Percentiles rank a stretch among this genome's conserved stretches.
phyloP scores from a whole-genome alignment of 2,113 vertebrate species.

The Pelusios castaneus region DNA sequence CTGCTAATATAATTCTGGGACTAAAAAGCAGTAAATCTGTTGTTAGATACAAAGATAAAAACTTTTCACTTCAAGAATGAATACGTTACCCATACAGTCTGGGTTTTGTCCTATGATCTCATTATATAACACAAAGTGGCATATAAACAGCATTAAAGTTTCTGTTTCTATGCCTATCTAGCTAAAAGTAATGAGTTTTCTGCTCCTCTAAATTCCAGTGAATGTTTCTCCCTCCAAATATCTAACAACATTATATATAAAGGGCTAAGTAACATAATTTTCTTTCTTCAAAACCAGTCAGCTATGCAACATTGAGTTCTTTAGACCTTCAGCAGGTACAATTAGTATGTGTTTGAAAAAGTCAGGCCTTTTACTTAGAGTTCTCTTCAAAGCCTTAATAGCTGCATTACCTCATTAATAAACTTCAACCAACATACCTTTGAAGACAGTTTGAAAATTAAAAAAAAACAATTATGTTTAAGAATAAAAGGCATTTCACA shows the following conservation, averaged over 20 bases:
- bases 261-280: conserved; percentile 56
- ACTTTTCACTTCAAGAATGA: background rate
- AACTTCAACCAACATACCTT: conserved; percentile 48
- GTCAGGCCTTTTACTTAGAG: conserved; percentile 20
- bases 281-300: conserved; percentile 49
- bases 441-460: conserved; percentile 59
- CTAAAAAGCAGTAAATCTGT: background rate
- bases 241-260: conserved; percentile 50
- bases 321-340: conserved; percentile 45
- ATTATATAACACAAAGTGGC: no score
- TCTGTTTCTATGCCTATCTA: background rate
- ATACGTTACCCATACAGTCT: background rate
- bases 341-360: conserved; percentile 27
- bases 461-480: conserved; percentile 33
- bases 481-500: conserved; percentile 40
- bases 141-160: background rate
- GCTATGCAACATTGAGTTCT: conserved; percentile 43
- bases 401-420: conserved; percentile 48
- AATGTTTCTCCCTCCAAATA: conserved; percentile 50
- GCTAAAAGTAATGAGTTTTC: background rate
- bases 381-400: conserved; percentile 8
- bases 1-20: background rate
- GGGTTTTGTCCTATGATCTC: background rate
- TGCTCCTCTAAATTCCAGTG: conserved; percentile 21
- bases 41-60: background rate